Evolutionary conservation across 2,797 vertebrate genomes (phyloP).

Genomic region (Hozukius guyotensis): DNA sequence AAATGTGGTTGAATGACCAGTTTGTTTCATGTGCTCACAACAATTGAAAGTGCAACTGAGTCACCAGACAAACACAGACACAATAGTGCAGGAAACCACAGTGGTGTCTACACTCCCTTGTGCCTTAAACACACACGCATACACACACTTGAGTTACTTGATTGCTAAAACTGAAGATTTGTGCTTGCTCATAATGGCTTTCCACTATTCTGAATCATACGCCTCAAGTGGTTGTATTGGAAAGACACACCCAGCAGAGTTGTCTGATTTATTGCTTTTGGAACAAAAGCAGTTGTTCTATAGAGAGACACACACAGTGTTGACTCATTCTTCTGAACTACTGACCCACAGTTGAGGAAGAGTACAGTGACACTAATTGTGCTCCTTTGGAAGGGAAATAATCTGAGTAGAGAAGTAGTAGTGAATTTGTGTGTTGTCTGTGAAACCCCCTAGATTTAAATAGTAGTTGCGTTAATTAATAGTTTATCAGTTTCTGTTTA

Average conservation of each 20-base stretch:
- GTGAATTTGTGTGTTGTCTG: neutral
- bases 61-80: constrained; percentile 70
- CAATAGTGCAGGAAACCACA: constrained; percentile 65
- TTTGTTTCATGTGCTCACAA: constrained; percentile 56
- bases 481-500: neutral
- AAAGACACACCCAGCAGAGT: constrained; percentile 38
- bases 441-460: neutral
- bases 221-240: constrained; percentile 21
- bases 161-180: constrained; percentile 41
- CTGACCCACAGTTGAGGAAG: constrained; percentile 36
- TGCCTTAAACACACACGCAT: constrained; percentile 11
- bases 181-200: constrained; percentile 34
- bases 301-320: neutral
- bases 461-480: neutral
- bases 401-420: neutral
- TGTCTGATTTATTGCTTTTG: constrained; percentile 29
- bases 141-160: constrained; percentile 18
- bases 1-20: constrained; percentile 62
- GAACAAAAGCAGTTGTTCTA: constrained; percentile 32
- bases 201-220: constrained; percentile 52
- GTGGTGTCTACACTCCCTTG: constrained; percentile 42
- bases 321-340: constrained; percentile 45
- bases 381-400: neutral
- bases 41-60: constrained; percentile 76
- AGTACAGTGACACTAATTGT: neutral